Conservation (phyloP, 2,797 vertebrate genomes). For the Muraenolepis orangiensis region DNA sequence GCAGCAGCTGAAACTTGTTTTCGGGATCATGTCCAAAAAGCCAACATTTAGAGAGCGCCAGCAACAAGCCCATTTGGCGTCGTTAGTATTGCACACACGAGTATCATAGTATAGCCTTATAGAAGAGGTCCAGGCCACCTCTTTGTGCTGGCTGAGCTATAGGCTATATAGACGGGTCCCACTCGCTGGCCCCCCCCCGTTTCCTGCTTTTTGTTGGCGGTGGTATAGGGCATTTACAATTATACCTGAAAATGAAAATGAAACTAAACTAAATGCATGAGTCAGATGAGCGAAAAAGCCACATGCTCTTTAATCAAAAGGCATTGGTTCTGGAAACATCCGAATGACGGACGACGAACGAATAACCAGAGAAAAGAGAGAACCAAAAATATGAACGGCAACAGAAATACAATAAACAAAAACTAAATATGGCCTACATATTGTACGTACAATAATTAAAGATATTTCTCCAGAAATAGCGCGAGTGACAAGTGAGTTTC, state of each 20-base stretch:
- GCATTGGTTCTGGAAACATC: too few species aligned
- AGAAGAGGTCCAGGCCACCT: neutral
- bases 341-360: neutral
- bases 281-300: too few species aligned
- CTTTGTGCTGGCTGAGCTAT: neutral
- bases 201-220: neutral
- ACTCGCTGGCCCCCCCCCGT: neutral
- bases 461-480: neutral
- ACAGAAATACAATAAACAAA: neutral
- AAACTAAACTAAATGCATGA: neutral
- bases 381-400: neutral
- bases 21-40: constrained; percentile 18
- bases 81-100: constrained; percentile 9
- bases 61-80: constrained; percentile 24
- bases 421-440: neutral
- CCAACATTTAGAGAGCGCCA: constrained; percentile 22
- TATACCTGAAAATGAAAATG: neutral
- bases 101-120: neutral
- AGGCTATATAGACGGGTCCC: neutral
- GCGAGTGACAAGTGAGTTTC: too few species aligned
- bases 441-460: neutral
- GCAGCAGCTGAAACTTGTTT: constrained; percentile 29
- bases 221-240: neutral
- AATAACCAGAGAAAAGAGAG: neutral
- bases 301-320: neutral